Percentiles rank a stretch among this genome's conserved stretches.
Conservation (phyloP, 1,140 invertebrate species). For the Drosophila ohnishii region DNA sequence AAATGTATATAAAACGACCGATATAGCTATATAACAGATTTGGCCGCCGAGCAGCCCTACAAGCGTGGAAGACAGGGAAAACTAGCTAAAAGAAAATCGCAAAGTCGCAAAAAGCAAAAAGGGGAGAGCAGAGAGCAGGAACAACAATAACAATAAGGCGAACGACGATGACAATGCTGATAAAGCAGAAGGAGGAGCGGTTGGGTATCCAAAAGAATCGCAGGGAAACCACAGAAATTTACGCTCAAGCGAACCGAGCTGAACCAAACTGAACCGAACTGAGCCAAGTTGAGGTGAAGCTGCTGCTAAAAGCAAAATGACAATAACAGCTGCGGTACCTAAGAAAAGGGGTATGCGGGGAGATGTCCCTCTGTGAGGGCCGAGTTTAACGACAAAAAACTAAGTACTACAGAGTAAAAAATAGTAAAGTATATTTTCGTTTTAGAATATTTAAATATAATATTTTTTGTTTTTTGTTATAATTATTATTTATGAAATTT, state of each 20-base stretch:
- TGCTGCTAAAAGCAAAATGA: constrained; percentile 72
- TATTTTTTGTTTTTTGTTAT: too few species aligned
- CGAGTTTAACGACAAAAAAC: constrained; percentile 27
- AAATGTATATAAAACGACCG: background rate
- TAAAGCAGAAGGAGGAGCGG: constrained; percentile 16
- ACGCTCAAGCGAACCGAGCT: constrained; percentile 53
- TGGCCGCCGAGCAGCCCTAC: constrained; percentile 36
- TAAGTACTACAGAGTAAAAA: constrained; percentile 29
- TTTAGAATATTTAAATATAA: background rate
- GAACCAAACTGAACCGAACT: constrained; percentile 35
- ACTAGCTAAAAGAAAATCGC: constrained; percentile 53
- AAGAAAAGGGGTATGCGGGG: background rate
- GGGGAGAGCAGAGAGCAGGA: constrained; percentile 15
- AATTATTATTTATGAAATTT: too few species aligned
- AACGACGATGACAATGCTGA: constrained; percentile 56
- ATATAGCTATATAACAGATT: constrained; percentile 32
- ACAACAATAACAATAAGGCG: constrained; percentile 45
- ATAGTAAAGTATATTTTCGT: background rate
- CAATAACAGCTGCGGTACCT: constrained; percentile 76
- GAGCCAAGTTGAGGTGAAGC: constrained; percentile 59
- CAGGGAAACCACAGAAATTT: constrained; percentile 69
- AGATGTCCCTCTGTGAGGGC: constrained; percentile 24
- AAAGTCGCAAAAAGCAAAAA: constrained; percentile 30
- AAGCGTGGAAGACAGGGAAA: constrained; percentile 39
- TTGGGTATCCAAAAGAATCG: constrained; percentile 43